Evolutionary conservation across 2,797 vertebrate genomes (phyloP), one percentile per base, ranked within the genome.

Genomic region (Babyrousa celebensis): DNA sequence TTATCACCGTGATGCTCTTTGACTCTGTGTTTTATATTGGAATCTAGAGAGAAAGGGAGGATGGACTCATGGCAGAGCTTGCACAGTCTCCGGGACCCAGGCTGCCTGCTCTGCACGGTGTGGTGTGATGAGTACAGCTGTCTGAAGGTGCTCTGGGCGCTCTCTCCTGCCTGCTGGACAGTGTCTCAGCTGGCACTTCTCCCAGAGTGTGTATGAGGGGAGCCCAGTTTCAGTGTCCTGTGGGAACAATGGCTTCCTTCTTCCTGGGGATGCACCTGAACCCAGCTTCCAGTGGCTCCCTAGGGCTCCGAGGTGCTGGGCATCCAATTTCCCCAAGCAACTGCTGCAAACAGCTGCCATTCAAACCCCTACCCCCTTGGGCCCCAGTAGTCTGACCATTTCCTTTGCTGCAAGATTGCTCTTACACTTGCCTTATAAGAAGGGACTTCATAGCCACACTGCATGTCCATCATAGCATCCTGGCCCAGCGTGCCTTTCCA

Each of bases 391-490:
- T 43, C 62, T 6, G 10, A 29, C 25, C 17, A 18, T 48, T 72
- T 29, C 71, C 20, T n/a, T 56, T 27, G 6, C 21, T 3, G 16
- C 1, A 23, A 43, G 32, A 12, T 23, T 25, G 20, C 15, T 18
- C 11, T 68, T 36, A n/a, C 16, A 3, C 9, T 71, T 25, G 21
- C 17, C 15, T 62, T 68, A 7, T 12, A 6, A 58, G 23, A 15
- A 67, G 21, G 27, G n/a, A 40, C 54, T 43, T 27, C 77, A 52
- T 11, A 58, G 54, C 23, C 79, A n/a, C 0, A 0, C 5, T 15
- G 40, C 54, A 1, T 5, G 14, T 8, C 40, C 1, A 0, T 43
- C 27, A 17, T 12, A 12, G 1, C 4, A 1, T 71, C n/a, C 36
- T 48, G 32, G 8, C 27, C n/a, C 86, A 29, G 0, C 12, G 15